Evolutionary conservation across 2,888 invertebrate species (phyloP), one percentile per base, ranked within the genome.

Genomic region (Nebria salina): DNA sequence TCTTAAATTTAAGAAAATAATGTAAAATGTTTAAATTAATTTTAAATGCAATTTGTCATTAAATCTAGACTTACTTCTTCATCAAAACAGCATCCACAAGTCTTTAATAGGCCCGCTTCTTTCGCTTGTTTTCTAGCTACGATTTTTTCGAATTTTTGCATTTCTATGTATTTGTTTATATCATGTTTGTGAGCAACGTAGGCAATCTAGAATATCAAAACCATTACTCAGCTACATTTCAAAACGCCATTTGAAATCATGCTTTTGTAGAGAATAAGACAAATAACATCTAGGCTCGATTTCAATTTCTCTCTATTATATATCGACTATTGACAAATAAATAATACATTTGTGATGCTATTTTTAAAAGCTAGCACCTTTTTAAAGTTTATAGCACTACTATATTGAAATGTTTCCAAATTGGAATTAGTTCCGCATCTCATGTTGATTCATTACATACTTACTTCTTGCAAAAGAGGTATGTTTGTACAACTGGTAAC

Each of bases 61-160:
- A 54, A 54, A 54, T 54, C 8, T 6, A 54, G 2, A 20, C 70
- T 70, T 81, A 81, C 81, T 75, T 92, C 91, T 73, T 90, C 90
- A 73, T 91, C 91, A 83, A 83, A 92, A 84, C 93, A 93, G 84
- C 91, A 91, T 41, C 87, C 87, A 85, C 93, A 93, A 5, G 85
- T 87, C 84, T 87, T 86, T 7, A 89, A 82, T 64, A 87, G 83
- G 65, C 86, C 86, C 65, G 89, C 85, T 78, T 84, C 83, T 74
- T 84, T 86, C 83, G 90, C 88, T 86, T 89, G 83, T 86, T 86
- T 83, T 84, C 85, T 83, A 82, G 83, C 87, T 25, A 81, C 43
- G 7, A 84, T 83, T 82, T 90, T 89, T 8, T 84, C 82, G 8
- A 84, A 82, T 76, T 88, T 85, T n/a, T 85, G 85, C 13, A 85